phyloP scores from a whole-genome alignment of 23 tunicate species.

The Styela plicata region DNA sequence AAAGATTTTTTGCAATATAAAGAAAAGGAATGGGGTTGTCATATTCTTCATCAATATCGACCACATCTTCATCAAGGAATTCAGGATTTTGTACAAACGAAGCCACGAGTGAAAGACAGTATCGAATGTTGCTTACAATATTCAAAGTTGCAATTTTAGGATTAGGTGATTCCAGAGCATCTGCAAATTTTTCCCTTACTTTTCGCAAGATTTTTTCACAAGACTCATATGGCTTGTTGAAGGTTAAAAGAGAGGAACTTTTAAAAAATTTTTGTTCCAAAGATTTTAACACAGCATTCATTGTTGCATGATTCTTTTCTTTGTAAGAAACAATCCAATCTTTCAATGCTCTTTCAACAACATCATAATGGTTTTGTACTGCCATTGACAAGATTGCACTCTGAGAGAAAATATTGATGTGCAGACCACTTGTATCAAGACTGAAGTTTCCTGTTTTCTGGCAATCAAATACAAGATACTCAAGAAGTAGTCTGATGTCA shows the following conservation, averaged over 20 bases:
- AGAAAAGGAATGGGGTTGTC: not conserved
- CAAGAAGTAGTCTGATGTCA: slow-evolving; percentile 3
- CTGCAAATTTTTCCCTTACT: not conserved
- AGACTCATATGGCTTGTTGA: not conserved
- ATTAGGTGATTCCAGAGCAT: not conserved
- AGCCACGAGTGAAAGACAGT: not conserved
- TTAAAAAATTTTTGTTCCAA: not conserved
- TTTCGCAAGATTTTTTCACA: not conserved
- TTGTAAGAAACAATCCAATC: not conserved
- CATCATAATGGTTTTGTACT: not conserved
- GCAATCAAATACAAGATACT: not conserved
- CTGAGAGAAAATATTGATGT: not conserved
- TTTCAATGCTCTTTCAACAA: not conserved
- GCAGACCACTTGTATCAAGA: not conserved
- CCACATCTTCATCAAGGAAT: not conserved
- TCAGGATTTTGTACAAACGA: not conserved
- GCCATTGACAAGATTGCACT: not conserved
- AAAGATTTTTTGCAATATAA: not conserved
- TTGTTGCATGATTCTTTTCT: not conserved
- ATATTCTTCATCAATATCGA: not conserved
- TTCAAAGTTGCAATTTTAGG: not conserved
- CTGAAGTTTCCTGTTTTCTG: not conserved
- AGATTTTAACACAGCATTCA: not conserved
- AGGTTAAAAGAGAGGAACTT: too few species aligned
- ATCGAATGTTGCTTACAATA: not conserved